phyloP scores from a whole-genome alignment of 1,140 invertebrate species.

The Drosophila aff. region DNA sequence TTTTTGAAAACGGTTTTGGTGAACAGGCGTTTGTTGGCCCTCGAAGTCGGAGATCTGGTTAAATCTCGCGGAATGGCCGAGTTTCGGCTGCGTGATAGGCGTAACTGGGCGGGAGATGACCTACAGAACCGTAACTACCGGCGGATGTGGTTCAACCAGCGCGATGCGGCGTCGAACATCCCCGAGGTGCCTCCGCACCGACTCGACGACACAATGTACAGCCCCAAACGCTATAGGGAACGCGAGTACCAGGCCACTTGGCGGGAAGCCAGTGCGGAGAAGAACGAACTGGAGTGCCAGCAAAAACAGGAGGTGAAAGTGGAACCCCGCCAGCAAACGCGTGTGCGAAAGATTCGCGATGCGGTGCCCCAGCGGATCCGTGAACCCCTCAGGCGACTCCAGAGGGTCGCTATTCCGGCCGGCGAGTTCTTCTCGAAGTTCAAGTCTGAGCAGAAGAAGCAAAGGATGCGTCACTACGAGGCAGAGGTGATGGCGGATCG shows the following conservation, averaged over 20 bases:
- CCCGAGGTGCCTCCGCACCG: neutral
- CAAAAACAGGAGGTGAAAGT: too few relatives aligned
- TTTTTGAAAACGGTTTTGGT: conserved; percentile 2
- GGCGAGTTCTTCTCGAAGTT: conserved; percentile 7
- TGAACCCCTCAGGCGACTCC: neutral
- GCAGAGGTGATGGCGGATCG: neutral
- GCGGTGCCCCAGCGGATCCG: neutral
- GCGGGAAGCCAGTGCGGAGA: neutral
- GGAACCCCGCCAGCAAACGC: too few relatives aligned
- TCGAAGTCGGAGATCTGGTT: neutral
- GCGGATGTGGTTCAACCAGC: conserved; percentile 16
- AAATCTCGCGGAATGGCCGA: conserved; percentile 6
- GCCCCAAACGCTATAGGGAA: neutral
- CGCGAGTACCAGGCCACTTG: conserved; percentile 21
- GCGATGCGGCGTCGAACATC: too few relatives aligned
- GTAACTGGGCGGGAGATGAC: conserved; percentile 3
- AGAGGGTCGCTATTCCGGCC: neutral
- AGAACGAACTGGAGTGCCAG: neutral
- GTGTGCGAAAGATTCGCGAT: fast-evolving
- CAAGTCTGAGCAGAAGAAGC: conserved; percentile 10
- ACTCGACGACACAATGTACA: conserved; percentile 15
- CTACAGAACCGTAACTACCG: conserved; percentile 1
- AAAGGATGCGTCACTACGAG: conserved; percentile 14
- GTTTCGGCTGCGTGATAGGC: neutral
- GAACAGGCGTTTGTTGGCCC: neutral